Base-by-base conservation (phyloP, 1,140 invertebrate genomes). In the Ceratosolen fusciceps region DNA sequence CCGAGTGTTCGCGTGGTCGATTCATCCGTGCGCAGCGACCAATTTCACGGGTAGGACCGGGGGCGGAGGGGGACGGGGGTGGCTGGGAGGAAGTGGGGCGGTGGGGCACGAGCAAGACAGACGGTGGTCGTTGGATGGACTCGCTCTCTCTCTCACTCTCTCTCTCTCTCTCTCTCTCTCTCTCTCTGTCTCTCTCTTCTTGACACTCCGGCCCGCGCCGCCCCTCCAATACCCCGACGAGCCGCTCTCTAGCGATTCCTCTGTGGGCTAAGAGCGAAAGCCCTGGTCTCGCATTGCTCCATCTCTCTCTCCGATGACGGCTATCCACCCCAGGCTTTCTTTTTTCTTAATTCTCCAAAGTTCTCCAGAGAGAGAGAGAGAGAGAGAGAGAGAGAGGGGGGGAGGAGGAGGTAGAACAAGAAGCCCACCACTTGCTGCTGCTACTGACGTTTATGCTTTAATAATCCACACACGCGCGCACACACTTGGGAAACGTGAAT, bases 1-100 rank as follows among this genome's bases (percentile, higher is more conserved):
- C 9, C 31, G 47, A 24, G 31, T 76, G 31, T 68, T 56, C n/a
- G 74, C 34, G 74, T 77, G 65, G 74, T 77, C 74, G 74, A 77
- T 77, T 77, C 74, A 68, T 77, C 74, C 49, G 62, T 29, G 58
- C 74, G n/a, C n/a, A n/a, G n/a, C n/a, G n/a, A n/a, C n/a, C n/a
- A n/a, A n/a, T n/a, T n/a, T n/a, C n/a, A n/a, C n/a, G n/a, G 43
- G 39, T 43, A 12, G 39, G 5, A 12, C 5, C 39, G 39, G 39
- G 5, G 39, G 39, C 39, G 39, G 39, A 58, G 34, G 49, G 58
- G 43, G n/a, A 12, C 39, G 39, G 39, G 5, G 39, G 12, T 12
- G 39, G 39, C 39, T 7, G 12, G 5, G 39, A 12, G 60, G 34
- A 31, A 24, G 7, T 43, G 62, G 39, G 54, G n/a, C n/a, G 49